These are phyloP conservation scores for Cerastis rubricosa DNA, from an alignment of 2,888 invertebrate genomes.

Conservation along the genomic window DNA sequence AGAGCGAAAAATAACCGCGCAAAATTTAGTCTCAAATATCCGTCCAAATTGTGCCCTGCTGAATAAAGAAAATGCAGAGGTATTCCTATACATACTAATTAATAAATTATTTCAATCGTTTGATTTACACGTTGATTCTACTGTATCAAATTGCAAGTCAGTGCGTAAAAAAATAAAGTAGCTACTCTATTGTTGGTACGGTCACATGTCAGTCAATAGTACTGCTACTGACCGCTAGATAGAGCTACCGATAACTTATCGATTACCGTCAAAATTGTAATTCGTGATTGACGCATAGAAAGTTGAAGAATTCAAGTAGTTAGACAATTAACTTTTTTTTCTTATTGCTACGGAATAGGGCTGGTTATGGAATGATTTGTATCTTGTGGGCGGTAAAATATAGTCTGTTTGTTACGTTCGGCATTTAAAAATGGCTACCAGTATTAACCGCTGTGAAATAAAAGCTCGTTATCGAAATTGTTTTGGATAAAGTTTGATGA, in stretches of 20 bases:
- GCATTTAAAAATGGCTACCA: constrained; percentile 78
- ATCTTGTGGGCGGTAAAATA: constrained; percentile 44
- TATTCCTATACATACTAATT: neutral
- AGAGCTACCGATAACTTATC: constrained; percentile 82
- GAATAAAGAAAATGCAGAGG: neutral
- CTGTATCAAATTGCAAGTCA: constrained; percentile 29
- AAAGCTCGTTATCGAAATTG: constrained; percentile 82
- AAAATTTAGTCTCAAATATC: neutral
- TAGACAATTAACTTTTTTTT: constrained; percentile 31
- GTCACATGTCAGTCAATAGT: constrained; percentile 71
- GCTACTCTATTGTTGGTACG: constrained; percentile 60
- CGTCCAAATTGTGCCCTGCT: neutral
- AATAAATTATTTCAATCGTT: neutral
- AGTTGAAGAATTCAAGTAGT: constrained; percentile 68
- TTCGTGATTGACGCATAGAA: constrained; percentile 83
- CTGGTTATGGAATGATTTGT: constrained; percentile 60
- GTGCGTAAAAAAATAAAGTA: constrained; percentile 43
- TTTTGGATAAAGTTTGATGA: constrained; percentile 76
- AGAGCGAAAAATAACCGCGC: neutral
- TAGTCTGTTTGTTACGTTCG: constrained; percentile 63
- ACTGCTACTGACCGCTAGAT: constrained; percentile 84
- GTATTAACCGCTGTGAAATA: constrained; percentile 78
- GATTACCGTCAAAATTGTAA: constrained; percentile 80
- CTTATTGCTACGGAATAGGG: constrained; percentile 68
- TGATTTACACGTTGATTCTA: constrained; percentile 23